Conservation (phyloP, 2,797 vertebrate species). For the Capromys pilorides region DNA sequence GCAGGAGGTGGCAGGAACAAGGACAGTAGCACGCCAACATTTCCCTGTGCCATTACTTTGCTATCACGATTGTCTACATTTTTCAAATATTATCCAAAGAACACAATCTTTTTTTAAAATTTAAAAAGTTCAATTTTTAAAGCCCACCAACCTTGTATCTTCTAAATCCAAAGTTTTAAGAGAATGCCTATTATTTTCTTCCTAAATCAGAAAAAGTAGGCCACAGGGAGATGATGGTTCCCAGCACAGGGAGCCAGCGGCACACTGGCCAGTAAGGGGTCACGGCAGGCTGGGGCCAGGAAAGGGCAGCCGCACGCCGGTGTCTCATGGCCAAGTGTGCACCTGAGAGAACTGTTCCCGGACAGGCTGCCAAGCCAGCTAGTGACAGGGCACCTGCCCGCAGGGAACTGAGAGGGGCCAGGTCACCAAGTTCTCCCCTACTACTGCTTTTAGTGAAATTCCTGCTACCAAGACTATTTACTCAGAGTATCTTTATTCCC, state of each 20-base stretch:
- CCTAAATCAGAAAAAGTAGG: not conserved
- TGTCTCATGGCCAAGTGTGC: not conserved
- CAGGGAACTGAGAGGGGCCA: not conserved
- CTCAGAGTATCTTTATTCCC: not conserved
- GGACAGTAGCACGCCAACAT: not conserved
- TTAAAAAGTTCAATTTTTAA: slow-evolving; percentile 28
- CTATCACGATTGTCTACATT: not conserved
- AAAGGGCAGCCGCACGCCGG: not conserved
- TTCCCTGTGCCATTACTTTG: slow-evolving; percentile 28
- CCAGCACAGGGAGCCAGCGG: not conserved
- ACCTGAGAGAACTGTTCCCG: not conserved
- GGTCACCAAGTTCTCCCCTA: not conserved
- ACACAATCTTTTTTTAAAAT: not conserved
- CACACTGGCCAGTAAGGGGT: not conserved
- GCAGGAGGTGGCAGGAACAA: not conserved
- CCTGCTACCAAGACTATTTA: not conserved
- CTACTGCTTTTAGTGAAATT: not conserved
- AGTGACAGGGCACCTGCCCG: not conserved
- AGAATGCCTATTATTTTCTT: slow-evolving; percentile 8
- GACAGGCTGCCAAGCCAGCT: not conserved
- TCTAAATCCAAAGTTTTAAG: slow-evolving; percentile 31
- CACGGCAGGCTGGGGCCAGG: not conserved
- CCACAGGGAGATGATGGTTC: not conserved
- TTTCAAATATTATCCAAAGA: slow-evolving; percentile 27
- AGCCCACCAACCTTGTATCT: slow-evolving; percentile 30